Percentiles rank a stretch among this genome's conserved stretches.
These are phyloP conservation scores for Drosophila tripunctata DNA, from an alignment of 2,888 invertebrate species.

Conservation along the genomic window DNA sequence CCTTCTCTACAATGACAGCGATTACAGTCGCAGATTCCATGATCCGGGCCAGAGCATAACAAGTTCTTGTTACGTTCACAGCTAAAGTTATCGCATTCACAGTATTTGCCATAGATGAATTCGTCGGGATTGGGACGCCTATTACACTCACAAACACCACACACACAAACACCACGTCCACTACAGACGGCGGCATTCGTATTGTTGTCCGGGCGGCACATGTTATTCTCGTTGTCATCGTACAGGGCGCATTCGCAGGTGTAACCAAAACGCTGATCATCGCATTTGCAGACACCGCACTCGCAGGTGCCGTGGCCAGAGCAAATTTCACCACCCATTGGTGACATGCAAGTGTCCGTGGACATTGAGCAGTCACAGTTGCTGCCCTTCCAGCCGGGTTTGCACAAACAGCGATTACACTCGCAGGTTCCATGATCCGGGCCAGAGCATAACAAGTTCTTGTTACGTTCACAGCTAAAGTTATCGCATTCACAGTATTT, in stretches of 20 bases:
- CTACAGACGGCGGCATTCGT: slow-evolving; percentile 88
- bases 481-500: slow-evolving; percentile 97
- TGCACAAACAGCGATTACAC: slow-evolving; percentile 94
- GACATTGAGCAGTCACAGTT: slow-evolving; percentile 93
- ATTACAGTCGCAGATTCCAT: slow-evolving; percentile 95
- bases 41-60: slow-evolving; percentile 91
- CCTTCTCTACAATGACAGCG: slow-evolving; percentile 91
- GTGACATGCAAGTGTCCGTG: slow-evolving; percentile 91
- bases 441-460: slow-evolving; percentile 92
- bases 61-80: slow-evolving; percentile 93
- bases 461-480: slow-evolving; percentile 95
- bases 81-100: slow-evolving; percentile 98
- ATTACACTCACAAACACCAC: slow-evolving; percentile 91
- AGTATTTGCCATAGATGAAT: slow-evolving; percentile 90
- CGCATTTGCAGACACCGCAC: slow-evolving; percentile 93
- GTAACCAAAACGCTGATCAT: slow-evolving; percentile 91
- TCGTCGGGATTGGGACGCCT: slow-evolving; percentile 87
- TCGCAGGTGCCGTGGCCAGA: slow-evolving; percentile 95
- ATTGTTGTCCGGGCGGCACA: slow-evolving; percentile 89
- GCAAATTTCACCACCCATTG: slow-evolving; percentile 88
- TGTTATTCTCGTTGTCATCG: slow-evolving; percentile 82
- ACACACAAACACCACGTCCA: slow-evolving; percentile 91
- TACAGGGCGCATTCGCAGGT: slow-evolving; percentile 92
- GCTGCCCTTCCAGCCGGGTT: slow-evolving; percentile 91
- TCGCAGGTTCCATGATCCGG: slow-evolving; percentile 92